Base-by-base conservation (phyloP, 2,113 vertebrate species). In the Glareola pratincola region DNA sequence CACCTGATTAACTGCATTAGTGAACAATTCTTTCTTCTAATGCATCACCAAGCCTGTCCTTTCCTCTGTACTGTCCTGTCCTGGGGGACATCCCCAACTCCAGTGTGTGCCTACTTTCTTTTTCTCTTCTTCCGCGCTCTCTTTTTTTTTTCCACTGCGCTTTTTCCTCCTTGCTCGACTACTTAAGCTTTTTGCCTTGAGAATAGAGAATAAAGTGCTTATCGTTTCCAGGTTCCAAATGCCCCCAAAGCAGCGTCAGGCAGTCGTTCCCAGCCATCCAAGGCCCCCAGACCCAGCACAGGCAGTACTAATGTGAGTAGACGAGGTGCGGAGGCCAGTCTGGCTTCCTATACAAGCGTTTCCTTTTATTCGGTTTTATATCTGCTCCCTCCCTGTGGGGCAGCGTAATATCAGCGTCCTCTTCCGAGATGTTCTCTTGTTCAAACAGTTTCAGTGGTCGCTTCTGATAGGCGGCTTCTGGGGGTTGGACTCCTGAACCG, bases 211-310 rank as follows among this genome's bases (percentile, higher is more conserved):
- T 63, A 48, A 94, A 96, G 50, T 62, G 85, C 73, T 47, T 51
- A 2, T 93, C 69, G 26, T 91, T 93, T 67, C 73, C 87, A 94
- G 90, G 59, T 95, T 78, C 85, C 94, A 72, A 6, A 66, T 66
- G 59, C 63, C 66, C 88, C 63, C 64, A 94, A 30, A 41, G 26
- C 90, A 73, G 54, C 84, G 22, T 71, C 78, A 51, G 94, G 83
- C 48, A 68, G 20, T 62, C 26, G 45, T 48, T 79, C 57, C 62
- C 92, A 88, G 57, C 66, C 73, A 18, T 43, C 79, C 82, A 66
- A 3, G 20, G 5, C 19, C 89, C 73, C 76, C 78, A 95, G 20
- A 26, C 37, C 74, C 72, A 29, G 64, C 94, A 16, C 66, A 16
- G 92, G 78, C 94, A 54, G 57, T 43, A 30, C 76, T 91, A 22